Evolutionary conservation across 2,113 vertebrate genomes (phyloP).

Genomic region (Cochlearius cochlearius): DNA sequence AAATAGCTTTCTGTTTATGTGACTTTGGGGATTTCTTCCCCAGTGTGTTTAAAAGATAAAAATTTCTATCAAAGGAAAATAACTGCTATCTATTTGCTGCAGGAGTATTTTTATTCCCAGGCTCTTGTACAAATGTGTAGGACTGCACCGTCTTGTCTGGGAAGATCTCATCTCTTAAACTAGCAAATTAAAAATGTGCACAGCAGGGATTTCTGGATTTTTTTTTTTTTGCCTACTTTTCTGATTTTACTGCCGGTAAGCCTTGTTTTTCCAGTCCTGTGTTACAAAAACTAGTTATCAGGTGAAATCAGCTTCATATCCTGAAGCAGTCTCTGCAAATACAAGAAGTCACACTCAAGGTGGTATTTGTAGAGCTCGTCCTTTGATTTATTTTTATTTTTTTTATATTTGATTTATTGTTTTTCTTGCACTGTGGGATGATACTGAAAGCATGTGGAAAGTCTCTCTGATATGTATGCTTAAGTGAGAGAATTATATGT

Average conservation of each 20-base stretch:
- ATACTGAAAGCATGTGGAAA: background rate
- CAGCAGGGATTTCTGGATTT: background rate
- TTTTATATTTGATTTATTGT: background rate
- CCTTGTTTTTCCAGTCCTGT: background rate
- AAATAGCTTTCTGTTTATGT: constrained; percentile 48
- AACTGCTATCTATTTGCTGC: constrained; percentile 19
- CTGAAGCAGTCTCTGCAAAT: background rate
- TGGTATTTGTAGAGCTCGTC: background rate
- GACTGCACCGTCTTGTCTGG: background rate
- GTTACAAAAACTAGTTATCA: background rate
- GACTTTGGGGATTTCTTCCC: background rate
- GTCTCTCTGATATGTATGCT: background rate
- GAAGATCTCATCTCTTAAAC: background rate
- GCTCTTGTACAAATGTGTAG: background rate
- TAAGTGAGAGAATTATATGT: background rate
- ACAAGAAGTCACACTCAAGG: background rate
- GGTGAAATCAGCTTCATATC: background rate
- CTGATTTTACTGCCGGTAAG: background rate
- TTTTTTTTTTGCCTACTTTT: background rate
- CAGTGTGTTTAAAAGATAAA: constrained; percentile 9
- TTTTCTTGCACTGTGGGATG: background rate
- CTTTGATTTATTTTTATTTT: background rate
- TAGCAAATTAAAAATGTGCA: background rate
- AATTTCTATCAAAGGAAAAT: background rate
- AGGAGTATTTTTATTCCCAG: constrained; percentile 1